Evolutionary conservation across 2,113 vertebrate genomes (phyloP).

Genomic region (rabbit (Oryctolagus cuniculus)): mOryCun1.1 NC_091444.1:18830001-18830500

Average conservation of each 20-base stretch:
- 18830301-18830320: background rate
- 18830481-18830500: background rate
- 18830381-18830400: too few relatives aligned
- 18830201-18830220: constrained; percentile 93
- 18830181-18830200: constrained; percentile 96
- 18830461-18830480: background rate
- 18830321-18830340: background rate
- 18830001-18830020: background rate
- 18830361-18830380: background rate
- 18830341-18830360: background rate
- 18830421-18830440: background rate
- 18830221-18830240: constrained; percentile 80
- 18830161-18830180: constrained; percentile 96
- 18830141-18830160: constrained; percentile 91
- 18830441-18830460: background rate
- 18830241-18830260: constrained; percentile 45
- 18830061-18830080: background rate
- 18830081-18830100: background rate
- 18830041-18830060: background rate
- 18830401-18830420: background rate
- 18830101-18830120: background rate
- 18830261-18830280: background rate
- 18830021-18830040: background rate
- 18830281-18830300: background rate
- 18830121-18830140: constrained; percentile 88